Evolutionary conservation across 2,888 invertebrate species (phyloP).

Genomic region (Phytoseiulus persimilis): DNA sequence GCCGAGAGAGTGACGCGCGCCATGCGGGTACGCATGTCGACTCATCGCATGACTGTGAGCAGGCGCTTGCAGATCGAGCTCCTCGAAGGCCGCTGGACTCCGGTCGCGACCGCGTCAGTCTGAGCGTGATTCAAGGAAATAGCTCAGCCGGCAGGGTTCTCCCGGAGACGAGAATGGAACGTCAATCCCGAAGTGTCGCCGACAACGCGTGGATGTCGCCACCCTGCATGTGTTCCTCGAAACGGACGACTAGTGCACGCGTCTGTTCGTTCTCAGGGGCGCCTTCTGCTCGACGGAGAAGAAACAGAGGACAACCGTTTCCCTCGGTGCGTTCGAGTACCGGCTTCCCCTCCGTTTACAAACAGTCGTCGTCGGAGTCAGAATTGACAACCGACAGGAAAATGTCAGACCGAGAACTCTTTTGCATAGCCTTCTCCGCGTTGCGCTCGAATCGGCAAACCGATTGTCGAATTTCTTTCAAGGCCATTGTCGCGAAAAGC

Average conservation of each 20-base stretch:
- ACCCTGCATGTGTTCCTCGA: neutral
- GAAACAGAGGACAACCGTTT: neutral
- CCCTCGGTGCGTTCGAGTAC: neutral
- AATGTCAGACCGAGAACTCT: neutral
- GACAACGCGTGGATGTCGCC: neutral
- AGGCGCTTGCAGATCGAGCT: too few species aligned
- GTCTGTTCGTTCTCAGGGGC: neutral
- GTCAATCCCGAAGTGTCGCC: neutral
- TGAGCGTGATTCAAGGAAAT: too few species aligned
- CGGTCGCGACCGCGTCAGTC: too few species aligned
- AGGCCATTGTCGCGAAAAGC: neutral
- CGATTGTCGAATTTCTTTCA: neutral
- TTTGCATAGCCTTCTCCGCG: neutral
- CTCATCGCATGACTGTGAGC: too few species aligned
- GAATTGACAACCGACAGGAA: neutral
- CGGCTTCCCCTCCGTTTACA: neutral
- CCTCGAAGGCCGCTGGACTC: too few species aligned
- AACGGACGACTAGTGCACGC: neutral
- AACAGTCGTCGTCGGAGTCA: neutral
- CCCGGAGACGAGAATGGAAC: neutral
- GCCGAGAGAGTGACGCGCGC: too few species aligned
- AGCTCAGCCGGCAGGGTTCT: too few species aligned
- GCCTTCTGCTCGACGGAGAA: neutral
- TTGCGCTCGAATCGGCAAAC: neutral
- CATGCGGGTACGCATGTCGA: too few species aligned